Evolutionary conservation across 2,888 invertebrate genomes (phyloP), one percentile per base, ranked within the genome.

Genomic region (Amiota mariae): DNA sequence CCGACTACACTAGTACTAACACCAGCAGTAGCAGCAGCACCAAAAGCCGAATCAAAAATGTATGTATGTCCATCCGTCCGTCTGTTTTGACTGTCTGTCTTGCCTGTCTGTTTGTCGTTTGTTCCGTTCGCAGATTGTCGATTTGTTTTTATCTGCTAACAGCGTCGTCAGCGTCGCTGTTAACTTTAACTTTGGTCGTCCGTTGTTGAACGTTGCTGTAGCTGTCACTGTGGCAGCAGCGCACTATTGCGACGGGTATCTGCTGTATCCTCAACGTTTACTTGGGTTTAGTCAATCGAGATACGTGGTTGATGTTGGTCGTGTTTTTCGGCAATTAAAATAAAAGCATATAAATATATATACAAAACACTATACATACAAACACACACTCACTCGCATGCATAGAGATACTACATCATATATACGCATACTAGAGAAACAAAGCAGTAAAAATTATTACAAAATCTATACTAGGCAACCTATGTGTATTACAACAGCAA

Each of bases 251-350:
- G 80, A 77, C 70, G 13, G 36, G 63, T 75, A 76, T 77, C 74
- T 72, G 82, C 74, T 72, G 82, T 86, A 88, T 90, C 89, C 89
- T 89, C 83, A 89, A 84, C 87, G 83, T 86, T 87, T 86, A 86
- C 87, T 89, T 86, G 84, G 84, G 85, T 85, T 90, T 89, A 90
- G 90, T 90, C 88, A 89, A 89, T 90, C 90, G 89, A 89, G 87
- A 87, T 88, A 88, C 90, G 90, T 88, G 88, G 89, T 89, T 88
- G 89, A 87, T 87, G 86, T 85, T 88, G 88, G 90, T 90, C 87
- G 90, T 88, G 88, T 88, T 88, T 85, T 88, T 85, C 83, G 85
- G 80, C 82, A 80, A 80, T 76, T 74, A 70, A 76, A 68, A 78
- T 71, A 77, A 72, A 76, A 75, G 74, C 66, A 79, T 73, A 73